Percentiles rank a stretch among this genome's conserved stretches.
These are phyloP conservation scores for Microplitis mediator DNA, from an alignment of 1,140 invertebrate species.

Conservation along the genomic window DNA sequence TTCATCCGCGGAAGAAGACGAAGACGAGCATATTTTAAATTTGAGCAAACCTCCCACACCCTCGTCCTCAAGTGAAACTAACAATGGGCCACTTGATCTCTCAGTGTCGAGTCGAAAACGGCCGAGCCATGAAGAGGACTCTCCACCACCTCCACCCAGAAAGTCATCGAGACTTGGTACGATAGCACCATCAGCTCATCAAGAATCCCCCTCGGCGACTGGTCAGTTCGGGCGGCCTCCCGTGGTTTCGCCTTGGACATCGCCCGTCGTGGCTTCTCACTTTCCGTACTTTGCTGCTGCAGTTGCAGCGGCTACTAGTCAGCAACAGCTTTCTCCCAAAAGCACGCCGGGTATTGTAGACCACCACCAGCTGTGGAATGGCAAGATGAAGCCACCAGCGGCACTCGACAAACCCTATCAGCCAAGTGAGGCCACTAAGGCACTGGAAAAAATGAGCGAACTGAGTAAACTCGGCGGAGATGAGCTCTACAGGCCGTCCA, in stretches of 20 bases:
- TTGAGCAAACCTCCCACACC: slow-evolving; percentile 68
- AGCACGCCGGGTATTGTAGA: slow-evolving; percentile 61
- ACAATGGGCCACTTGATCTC: slow-evolving; percentile 80
- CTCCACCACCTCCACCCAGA: slow-evolving; percentile 67
- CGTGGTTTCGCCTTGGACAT: slow-evolving; percentile 75
- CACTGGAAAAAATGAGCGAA: slow-evolving; percentile 90
- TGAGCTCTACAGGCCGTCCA: slow-evolving; percentile 70
- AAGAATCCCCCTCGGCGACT: slow-evolving; percentile 47
- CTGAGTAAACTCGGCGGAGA: slow-evolving; percentile 82
- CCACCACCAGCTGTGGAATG: slow-evolving; percentile 75
- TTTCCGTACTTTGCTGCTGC: slow-evolving; percentile 82
- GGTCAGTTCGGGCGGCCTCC: slow-evolving; percentile 68
- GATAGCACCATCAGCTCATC: slow-evolving; percentile 46
- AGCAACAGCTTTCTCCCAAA: slow-evolving; percentile 71
- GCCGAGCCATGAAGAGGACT: slow-evolving; percentile 67
- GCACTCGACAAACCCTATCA: slow-evolving; percentile 63
- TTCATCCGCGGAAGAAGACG: slow-evolving; percentile 63
- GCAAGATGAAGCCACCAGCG: slow-evolving; percentile 73
- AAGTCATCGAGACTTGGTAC: slow-evolving; percentile 68
- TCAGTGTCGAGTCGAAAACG: slow-evolving; percentile 77
- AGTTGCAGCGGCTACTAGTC: slow-evolving; percentile 72
- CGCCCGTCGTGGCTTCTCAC: slow-evolving; percentile 75
- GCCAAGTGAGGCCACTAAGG: slow-evolving; percentile 81
- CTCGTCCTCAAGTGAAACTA: slow-evolving; percentile 63
- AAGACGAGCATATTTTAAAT: slow-evolving; percentile 70